phyloP scores from a whole-genome alignment of 2,113 vertebrate genomes.

The Odocoileus virginianus region DNA sequence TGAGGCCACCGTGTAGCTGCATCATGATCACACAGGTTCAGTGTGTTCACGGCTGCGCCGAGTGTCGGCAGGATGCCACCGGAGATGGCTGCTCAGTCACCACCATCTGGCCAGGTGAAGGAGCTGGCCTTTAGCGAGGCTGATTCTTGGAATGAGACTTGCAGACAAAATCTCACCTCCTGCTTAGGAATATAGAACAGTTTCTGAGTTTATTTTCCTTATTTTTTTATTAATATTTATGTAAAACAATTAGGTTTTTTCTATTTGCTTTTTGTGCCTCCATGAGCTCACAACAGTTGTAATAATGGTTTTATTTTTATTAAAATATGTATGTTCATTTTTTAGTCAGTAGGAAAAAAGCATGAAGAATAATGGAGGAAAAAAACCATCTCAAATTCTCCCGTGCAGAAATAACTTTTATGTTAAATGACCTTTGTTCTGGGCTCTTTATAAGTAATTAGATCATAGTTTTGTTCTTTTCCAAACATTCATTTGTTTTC shows the following conservation, averaged over 20 bases:
- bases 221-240: not conserved
- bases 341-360: not conserved
- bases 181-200: not conserved
- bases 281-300: not conserved
- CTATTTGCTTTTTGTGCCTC: not conserved
- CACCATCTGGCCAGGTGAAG: not conserved
- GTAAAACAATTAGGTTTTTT: not conserved
- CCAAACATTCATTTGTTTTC: not conserved
- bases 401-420: not conserved
- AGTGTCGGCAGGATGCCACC: not conserved
- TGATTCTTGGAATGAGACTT: not conserved
- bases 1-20: rapidly evolving
- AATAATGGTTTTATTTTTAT: not conserved
- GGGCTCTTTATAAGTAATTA: not conserved
- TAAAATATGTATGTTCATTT: not conserved
- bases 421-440: not conserved
- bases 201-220: not conserved
- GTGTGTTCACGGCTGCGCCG: not conserved
- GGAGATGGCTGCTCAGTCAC: not conserved
- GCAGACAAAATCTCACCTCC: not conserved
- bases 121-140: not conserved
- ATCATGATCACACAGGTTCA: rapidly evolving
- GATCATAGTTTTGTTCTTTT: not conserved
- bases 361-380: not conserved
- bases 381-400: not conserved